Evolutionary conservation across 1,140 invertebrate species (phyloP).

Genomic region (Drosophila arizonae): DNA sequence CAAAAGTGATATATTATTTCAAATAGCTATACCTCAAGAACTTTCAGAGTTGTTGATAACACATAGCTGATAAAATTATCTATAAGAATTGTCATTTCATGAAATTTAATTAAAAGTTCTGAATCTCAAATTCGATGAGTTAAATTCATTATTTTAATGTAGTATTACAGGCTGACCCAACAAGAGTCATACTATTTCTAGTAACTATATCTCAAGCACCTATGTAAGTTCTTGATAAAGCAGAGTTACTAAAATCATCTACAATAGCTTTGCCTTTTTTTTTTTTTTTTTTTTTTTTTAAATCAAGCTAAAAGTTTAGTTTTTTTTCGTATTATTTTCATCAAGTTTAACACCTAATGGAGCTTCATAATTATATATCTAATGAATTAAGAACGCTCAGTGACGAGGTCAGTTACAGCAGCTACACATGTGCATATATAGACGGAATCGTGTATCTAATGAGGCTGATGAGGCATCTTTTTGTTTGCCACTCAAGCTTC

Average conservation of each 20-base stretch:
- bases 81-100: neutral
- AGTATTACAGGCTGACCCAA: too few species aligned
- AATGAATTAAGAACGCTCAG: constrained; percentile 25
- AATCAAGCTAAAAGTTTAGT: neutral
- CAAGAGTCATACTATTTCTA: too few species aligned
- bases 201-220: too few species aligned
- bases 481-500: constrained; percentile 10
- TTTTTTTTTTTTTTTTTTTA: neutral
- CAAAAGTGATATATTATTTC: too few species aligned
- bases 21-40: too few species aligned
- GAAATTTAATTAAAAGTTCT: too few species aligned
- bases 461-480: constrained; percentile 40
- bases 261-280: neutral
- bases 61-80: too few species aligned
- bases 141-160: too few species aligned
- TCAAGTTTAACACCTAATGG: neutral
- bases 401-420: constrained; percentile 31
- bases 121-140: too few species aligned
- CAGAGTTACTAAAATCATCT: neutral
- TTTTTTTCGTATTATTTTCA: neutral
- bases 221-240: too few species aligned
- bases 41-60: too few species aligned
- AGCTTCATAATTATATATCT: constrained; percentile 13
- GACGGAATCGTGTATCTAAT: constrained; percentile 20
- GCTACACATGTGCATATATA: constrained; percentile 7